These are phyloP conservation scores for Formica exsecta DNA, from an alignment of 1,140 invertebrate genomes.

Conservation along the genomic window DNA sequence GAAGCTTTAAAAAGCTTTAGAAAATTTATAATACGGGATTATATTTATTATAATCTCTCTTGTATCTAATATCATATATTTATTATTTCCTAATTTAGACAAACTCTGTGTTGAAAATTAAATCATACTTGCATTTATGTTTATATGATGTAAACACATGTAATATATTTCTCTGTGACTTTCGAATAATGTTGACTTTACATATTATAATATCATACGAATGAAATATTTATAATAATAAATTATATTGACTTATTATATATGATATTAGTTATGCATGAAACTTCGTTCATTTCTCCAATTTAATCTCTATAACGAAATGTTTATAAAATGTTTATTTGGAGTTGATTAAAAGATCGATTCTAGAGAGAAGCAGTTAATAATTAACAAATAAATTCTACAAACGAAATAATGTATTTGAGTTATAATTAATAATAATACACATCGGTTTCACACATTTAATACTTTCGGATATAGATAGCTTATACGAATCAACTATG, in stretches of 20 bases:
- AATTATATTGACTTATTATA: not conserved
- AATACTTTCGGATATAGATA: slow-evolving; percentile 21
- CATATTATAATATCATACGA: not conserved
- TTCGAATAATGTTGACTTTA: not conserved
- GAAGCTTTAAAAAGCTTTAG: not conserved
- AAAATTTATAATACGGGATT: not conserved
- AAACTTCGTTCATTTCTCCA: not conserved
- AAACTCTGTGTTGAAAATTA: not conserved
- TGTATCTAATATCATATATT: not conserved
- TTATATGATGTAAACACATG: not conserved
- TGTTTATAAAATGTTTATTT: not conserved
- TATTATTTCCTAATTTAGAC: not conserved
- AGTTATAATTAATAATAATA: slow-evolving; percentile 51
- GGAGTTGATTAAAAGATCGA: not conserved
- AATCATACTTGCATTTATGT: not conserved
- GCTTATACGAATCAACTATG: slow-evolving; percentile 10
- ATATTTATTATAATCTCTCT: not conserved
- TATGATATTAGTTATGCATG: not conserved
- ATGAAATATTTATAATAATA: slow-evolving; percentile 2
- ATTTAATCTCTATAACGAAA: slow-evolving; percentile 12
- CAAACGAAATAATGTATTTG: slow-evolving; percentile 33
- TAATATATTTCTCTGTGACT: not conserved
- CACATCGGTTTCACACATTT: slow-evolving; percentile 25
- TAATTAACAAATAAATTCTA: slow-evolving; percentile 51
- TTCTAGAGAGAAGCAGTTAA: not conserved